A percentile compares a stretch with the other conserved stretches of the same genome.
Evolutionary conservation across 2,797 vertebrate genomes (phyloP).

Genomic region (Halcyon smyrnensis): DNA sequence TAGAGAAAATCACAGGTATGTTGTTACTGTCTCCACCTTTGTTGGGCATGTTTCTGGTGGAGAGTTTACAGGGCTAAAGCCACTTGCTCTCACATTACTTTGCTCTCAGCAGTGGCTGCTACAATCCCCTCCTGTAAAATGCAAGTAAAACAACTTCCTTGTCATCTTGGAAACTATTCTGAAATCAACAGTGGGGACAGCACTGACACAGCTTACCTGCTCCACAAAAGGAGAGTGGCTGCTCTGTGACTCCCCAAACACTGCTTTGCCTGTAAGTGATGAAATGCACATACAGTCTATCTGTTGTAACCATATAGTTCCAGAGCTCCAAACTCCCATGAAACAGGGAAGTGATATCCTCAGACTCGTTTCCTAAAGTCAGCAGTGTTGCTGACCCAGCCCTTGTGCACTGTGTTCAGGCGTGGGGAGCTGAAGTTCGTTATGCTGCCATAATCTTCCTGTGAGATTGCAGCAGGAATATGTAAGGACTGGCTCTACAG

Average conservation of each 20-base stretch:
- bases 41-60: background rate
- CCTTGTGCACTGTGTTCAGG: background rate
- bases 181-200: background rate
- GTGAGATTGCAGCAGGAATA: background rate
- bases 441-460: background rate
- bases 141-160: background rate
- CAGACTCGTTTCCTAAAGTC: background rate
- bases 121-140: background rate
- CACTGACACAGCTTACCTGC: background rate
- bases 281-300: background rate
- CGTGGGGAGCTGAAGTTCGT: background rate
- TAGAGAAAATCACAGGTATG: background rate
- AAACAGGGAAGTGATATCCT: background rate
- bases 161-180: background rate
- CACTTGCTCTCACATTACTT: background rate
- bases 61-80: background rate
- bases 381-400: background rate
- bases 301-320: background rate
- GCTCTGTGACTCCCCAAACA: background rate
- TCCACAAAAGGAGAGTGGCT: background rate
- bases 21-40: background rate
- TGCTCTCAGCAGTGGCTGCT: background rate
- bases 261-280: rapidly evolving
- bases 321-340: background rate
- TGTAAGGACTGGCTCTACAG: rapidly evolving